Evolutionary conservation across 1,140 invertebrate species (phyloP).

Genomic region (Sinella curviseta): DNA sequence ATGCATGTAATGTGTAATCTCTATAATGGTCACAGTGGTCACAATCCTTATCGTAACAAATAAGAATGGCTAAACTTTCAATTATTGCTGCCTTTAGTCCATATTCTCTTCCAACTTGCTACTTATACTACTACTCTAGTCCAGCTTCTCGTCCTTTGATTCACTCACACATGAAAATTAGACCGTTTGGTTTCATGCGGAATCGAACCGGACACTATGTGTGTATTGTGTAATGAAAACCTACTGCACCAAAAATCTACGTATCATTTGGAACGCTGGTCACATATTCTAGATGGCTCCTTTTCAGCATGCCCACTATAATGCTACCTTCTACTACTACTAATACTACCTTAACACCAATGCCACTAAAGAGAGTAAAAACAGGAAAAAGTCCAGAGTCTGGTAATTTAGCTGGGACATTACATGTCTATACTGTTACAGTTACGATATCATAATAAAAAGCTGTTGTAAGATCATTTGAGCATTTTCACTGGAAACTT

Average conservation of each 20-base stretch:
- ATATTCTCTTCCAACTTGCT: not conserved
- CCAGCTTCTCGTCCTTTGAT: not conserved
- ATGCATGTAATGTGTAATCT: no score
- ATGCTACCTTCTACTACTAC: not conserved
- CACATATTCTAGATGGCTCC: slow-evolving; percentile 3
- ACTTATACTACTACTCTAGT: not conserved
- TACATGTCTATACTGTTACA: not conserved
- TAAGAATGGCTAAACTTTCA: slow-evolving; percentile 10
- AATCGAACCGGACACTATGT: not conserved
- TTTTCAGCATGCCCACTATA: not conserved
- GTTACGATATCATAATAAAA: slow-evolving; percentile 11
- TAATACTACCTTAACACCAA: not conserved
- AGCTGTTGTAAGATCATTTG: not conserved
- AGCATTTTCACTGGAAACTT: slow-evolving; percentile 3
- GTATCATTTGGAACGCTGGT: not conserved
- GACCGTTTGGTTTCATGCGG: not conserved
- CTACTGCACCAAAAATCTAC: not conserved
- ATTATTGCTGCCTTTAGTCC: not conserved
- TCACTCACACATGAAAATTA: not conserved
- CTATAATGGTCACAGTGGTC: not conserved
- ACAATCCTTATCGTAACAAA: not conserved
- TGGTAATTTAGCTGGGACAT: not conserved
- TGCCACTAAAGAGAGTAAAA: not conserved
- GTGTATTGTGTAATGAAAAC: not conserved
- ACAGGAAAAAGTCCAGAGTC: not conserved